Base-by-base conservation (phyloP, 2,888 invertebrate species). In the Cacoxenus indagator region DNA sequence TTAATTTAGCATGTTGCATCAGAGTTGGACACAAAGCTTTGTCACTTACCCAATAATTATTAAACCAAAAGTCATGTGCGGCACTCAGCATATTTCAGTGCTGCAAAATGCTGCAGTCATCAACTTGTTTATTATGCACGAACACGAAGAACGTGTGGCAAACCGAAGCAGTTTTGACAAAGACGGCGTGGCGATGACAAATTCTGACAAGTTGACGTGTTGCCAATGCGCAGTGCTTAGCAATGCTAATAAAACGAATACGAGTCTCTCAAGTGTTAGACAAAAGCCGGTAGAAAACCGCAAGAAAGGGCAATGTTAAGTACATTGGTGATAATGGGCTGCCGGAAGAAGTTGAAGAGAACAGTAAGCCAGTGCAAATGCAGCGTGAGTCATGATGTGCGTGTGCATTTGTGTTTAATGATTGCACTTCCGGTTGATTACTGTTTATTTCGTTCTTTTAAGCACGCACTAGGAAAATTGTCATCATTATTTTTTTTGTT, bases 361-460 rank as follows among this genome's bases (percentile, higher is more conserved):
- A n/a, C 45, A 43, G 3, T 43, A 43, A n/a, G 5, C 45, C n/a
- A n/a, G n/a, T n/a, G n/a, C n/a, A n/a, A n/a, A n/a, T n/a, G n/a
- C n/a, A n/a, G n/a, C n/a, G n/a, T n/a, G n/a, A n/a, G n/a, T n/a
- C n/a, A n/a, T n/a, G n/a, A n/a, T n/a, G 65, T 31, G 17, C 11
- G 65, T 67, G 57, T 43, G 57, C 14, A 27, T 29, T 29, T 61
- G 19, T n/a, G 31, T 0, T 4, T 48, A 64, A 22, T 22, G 43
- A 74, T 66, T 74, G 81, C 77, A 78, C 80, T 82, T 82, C 81
- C 81, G 76, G 46, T n/a, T n/a, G n/a, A n/a, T n/a, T n/a, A n/a
- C n/a, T n/a, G n/a, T n/a, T n/a, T n/a, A n/a, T n/a, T n/a, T 70
- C 66, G 72, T 71, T 73, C 76, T 66, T 68, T 62, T 51, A 59